These are phyloP conservation scores for Achlya flavicornis DNA, from an alignment of 2,888 invertebrate species.

Conservation along the genomic window DNA sequence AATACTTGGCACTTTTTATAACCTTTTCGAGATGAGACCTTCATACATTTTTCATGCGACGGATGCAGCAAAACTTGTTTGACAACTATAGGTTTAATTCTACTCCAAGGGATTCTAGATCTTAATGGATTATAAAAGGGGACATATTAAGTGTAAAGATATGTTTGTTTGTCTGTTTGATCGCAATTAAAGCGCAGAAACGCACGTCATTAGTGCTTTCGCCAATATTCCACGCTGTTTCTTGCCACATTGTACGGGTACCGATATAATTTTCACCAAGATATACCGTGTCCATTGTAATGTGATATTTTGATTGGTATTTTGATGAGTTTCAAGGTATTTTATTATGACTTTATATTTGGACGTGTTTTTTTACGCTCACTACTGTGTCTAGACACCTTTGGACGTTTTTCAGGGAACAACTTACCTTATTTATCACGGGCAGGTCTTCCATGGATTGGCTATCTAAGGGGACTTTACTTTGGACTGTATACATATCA, in stretches of 20 bases:
- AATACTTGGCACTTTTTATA: conserved; percentile 67
- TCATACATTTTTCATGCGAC: conserved; percentile 80
- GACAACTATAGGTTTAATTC: conserved; percentile 34
- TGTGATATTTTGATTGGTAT: conserved; percentile 70
- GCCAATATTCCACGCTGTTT: conserved; percentile 82
- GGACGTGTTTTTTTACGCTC: conserved; percentile 18
- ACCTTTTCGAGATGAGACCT: conserved; percentile 62
- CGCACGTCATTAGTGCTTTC: conserved; percentile 78
- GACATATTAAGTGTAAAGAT: conserved; percentile 21
- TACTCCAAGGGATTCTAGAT: conserved; percentile 22
- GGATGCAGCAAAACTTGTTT: conserved; percentile 57
- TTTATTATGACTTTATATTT: conserved; percentile 47
- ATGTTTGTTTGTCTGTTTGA: conserved; percentile 64
- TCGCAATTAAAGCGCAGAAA: conserved; percentile 81
- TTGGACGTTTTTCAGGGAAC: neutral
- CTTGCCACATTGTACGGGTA: conserved; percentile 50
- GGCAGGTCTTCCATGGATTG: neutral
- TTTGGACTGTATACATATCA: neutral
- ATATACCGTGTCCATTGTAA: conserved; percentile 59
- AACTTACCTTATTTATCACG: conserved; percentile 13
- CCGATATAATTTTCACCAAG: conserved; percentile 51
- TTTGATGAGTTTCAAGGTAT: conserved; percentile 63
- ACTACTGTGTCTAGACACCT: conserved; percentile 15
- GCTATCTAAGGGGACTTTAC: neutral
- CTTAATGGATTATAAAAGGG: conserved; percentile 30